These are phyloP conservation scores for Brachypteracias leptosomus DNA, from an alignment of 2,113 vertebrate species.

Conservation along the genomic window DNA sequence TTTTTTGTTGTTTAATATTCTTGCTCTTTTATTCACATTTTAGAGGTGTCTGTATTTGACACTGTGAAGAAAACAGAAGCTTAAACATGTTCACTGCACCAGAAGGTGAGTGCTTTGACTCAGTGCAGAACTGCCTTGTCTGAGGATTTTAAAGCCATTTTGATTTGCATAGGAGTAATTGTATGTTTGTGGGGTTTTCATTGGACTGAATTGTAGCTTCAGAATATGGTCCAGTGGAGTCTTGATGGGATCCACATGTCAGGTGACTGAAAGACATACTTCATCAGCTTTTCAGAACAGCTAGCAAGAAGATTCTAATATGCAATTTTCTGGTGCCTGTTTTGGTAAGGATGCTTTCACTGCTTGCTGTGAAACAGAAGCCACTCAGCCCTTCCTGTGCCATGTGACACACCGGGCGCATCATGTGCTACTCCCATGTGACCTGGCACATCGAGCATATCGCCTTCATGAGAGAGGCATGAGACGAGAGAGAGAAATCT, in stretches of 20 bases:
- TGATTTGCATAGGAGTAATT: neutral
- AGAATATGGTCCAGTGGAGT: neutral
- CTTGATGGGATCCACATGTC: neutral
- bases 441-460: neutral
- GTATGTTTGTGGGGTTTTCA: neutral
- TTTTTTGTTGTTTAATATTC: neutral
- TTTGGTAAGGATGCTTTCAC: neutral
- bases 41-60: neutral
- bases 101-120: neutral
- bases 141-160: neutral
- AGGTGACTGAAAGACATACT: neutral
- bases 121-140: neutral
- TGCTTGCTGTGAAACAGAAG: neutral
- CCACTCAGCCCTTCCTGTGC: neutral
- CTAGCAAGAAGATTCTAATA: neutral
- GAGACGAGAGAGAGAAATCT: neutral
- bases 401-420: neutral
- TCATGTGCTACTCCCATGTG: slow-evolving; percentile 24
- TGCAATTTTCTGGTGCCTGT: neutral
- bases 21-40: neutral
- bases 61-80: neutral
- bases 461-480: neutral
- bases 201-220: neutral
- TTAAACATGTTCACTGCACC: neutral
- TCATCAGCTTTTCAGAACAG: neutral